Evolutionary conservation across 2,797 vertebrate species (phyloP).

Genomic region (Chloroceryle inda): DNA sequence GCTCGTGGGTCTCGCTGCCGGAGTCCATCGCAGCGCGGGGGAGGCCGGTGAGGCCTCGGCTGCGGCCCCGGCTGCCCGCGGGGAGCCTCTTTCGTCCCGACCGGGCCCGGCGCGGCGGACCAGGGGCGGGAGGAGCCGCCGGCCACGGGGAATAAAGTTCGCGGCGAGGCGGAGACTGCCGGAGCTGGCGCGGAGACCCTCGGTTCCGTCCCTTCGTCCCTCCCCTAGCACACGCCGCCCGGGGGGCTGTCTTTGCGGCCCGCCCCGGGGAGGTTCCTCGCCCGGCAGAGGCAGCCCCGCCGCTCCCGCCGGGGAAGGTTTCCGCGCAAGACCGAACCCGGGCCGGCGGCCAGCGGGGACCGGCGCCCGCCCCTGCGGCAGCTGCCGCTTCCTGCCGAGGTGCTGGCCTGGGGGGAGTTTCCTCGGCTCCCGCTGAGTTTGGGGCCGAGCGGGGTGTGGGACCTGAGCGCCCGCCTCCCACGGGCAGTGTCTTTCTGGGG

Average conservation of each 20-base stretch:
- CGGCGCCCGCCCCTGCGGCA: neutral
- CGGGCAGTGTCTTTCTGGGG: neutral
- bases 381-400: neutral
- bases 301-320: too few species aligned
- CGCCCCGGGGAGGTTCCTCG: neutral
- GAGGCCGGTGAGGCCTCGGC: neutral
- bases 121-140: neutral
- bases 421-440: neutral
- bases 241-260: neutral
- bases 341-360: too few species aligned
- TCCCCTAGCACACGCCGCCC: neutral
- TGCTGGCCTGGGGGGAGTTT: neutral
- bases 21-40: neutral
- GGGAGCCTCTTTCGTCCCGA: too few species aligned
- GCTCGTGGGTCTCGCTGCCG: constrained; percentile 59
- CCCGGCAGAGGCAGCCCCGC: too few species aligned
- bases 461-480: neutral
- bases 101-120: neutral
- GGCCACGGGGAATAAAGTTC: neutral
- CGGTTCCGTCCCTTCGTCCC: neutral
- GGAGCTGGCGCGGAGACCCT: too few species aligned
- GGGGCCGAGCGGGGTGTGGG: neutral
- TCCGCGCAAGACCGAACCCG: too few species aligned
- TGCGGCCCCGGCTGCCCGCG: too few species aligned
- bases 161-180: too few species aligned